phyloP scores from a whole-genome alignment of 2,113 vertebrate genomes.

The Nymphicus hollandicus region DNA sequence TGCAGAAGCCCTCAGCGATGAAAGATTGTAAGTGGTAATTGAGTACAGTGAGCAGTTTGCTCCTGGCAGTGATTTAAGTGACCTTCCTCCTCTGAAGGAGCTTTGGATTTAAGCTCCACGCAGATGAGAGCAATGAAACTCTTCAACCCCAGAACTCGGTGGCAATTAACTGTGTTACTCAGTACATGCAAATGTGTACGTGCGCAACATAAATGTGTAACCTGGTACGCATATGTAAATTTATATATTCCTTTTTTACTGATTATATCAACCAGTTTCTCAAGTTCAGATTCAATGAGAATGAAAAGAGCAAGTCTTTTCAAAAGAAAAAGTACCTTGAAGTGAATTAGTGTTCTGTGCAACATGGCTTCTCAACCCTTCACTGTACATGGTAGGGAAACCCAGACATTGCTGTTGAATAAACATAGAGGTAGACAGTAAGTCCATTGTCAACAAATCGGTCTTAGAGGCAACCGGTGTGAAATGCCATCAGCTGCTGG shows the following conservation, averaged over 20 bases:
- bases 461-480: background rate
- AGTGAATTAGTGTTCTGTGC: background rate
- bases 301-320: background rate
- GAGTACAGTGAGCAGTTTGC: slow-evolving; percentile 32
- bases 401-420: background rate
- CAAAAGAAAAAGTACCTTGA: background rate
- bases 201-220: background rate
- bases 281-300: background rate
- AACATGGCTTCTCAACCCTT: background rate
- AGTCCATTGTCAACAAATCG: background rate
- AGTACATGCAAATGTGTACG: rapidly evolving
- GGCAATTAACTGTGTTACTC: background rate
- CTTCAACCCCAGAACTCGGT: background rate
- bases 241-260: background rate
- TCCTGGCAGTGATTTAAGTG: slow-evolving; percentile 46
- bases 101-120: slow-evolving; percentile 11
- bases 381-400: background rate
- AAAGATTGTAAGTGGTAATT: slow-evolving; percentile 43
- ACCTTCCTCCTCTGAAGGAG: slow-evolving; percentile 29
- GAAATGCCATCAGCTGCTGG: background rate
- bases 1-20: background rate
- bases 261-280: background rate
- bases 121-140: slow-evolving; percentile 30
- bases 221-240: background rate
- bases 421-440: background rate